phyloP scores from a whole-genome alignment of 1,140 invertebrate species.

The Kradibia gibbosae region DNA sequence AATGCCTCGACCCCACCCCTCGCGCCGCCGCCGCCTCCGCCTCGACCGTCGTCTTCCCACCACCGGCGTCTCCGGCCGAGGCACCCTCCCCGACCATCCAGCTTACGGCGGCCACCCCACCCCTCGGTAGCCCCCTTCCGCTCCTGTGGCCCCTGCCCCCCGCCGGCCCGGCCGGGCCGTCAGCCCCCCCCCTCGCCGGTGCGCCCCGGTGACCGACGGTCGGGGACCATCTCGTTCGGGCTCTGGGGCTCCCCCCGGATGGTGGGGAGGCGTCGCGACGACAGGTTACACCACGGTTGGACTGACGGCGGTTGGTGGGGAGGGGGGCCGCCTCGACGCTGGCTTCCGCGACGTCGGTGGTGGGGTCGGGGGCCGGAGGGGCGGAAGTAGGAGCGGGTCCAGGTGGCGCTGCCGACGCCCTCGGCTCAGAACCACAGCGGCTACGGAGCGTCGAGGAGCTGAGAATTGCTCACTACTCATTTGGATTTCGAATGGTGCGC shows the following conservation, averaged over 20 bases:
- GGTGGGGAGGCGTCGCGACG: not conserved
- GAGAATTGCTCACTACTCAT: slow-evolving; percentile 55
- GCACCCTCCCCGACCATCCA: slow-evolving; percentile 39
- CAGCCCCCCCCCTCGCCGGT: too few relatives aligned
- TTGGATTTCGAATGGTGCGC: slow-evolving; percentile 61
- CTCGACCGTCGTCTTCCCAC: slow-evolving; percentile 61
- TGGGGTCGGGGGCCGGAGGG: not conserved
- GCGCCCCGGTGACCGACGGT: too few relatives aligned
- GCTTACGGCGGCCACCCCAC: too few relatives aligned
- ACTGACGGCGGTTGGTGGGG: too few relatives aligned
- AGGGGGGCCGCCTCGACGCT: not conserved
- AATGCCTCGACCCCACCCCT: slow-evolving; percentile 64
- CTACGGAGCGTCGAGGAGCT: not conserved
- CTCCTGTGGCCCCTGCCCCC: too few relatives aligned
- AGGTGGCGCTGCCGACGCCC: slow-evolving; percentile 12
- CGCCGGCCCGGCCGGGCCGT: slow-evolving; percentile 15
- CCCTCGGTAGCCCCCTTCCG: too few relatives aligned
- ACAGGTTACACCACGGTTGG: not conserved
- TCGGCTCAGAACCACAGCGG: not conserved
- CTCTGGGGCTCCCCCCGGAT: not conserved
- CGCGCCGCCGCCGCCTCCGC: slow-evolving; percentile 67
- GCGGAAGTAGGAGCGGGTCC: not conserved
- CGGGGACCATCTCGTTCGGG: not conserved
- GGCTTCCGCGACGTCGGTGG: not conserved
- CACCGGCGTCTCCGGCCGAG: slow-evolving; percentile 66